These are phyloP conservation scores for Apodemus speciosus DNA, from an alignment of 2,113 vertebrate species.

Conservation along the genomic window DNA sequence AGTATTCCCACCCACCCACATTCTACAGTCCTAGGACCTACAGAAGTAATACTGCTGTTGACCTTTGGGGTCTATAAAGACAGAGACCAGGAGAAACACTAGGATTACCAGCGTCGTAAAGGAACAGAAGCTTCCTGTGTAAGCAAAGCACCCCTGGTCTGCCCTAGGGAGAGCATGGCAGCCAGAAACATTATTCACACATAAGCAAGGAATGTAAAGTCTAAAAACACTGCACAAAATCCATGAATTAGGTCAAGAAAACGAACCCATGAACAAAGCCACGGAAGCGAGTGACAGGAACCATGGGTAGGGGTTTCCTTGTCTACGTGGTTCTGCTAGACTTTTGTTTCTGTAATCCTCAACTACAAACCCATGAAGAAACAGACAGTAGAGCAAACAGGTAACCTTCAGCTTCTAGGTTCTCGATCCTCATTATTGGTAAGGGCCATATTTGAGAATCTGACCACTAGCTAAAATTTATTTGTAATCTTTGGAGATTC, in stretches of 20 bases:
- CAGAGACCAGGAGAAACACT: neutral
- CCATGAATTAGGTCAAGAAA: conserved; percentile 20
- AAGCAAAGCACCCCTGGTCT: neutral
- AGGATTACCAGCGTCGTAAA: fast-evolving
- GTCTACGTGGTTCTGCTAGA: neutral
- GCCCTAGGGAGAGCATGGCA: neutral
- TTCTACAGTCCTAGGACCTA: neutral
- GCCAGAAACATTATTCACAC: neutral
- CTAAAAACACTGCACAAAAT: neutral
- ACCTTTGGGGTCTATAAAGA: neutral
- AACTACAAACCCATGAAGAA: neutral
- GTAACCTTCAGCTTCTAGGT: neutral
- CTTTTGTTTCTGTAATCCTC: neutral
- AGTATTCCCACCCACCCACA: too few relatives aligned
- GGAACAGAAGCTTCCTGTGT: neutral
- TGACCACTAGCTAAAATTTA: neutral
- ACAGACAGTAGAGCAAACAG: neutral
- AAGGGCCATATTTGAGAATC: neutral
- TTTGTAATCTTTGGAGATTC: neutral
- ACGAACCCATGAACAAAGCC: neutral
- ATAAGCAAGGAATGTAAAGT: neutral
- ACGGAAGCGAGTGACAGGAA: conserved; percentile 21
- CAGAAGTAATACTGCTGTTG: neutral
- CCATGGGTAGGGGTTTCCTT: neutral
- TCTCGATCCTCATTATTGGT: neutral